Evolutionary conservation across 35 echinoderm and acorn worm species (phyloP).

Genomic region (Amphiura filiformis): DNA sequence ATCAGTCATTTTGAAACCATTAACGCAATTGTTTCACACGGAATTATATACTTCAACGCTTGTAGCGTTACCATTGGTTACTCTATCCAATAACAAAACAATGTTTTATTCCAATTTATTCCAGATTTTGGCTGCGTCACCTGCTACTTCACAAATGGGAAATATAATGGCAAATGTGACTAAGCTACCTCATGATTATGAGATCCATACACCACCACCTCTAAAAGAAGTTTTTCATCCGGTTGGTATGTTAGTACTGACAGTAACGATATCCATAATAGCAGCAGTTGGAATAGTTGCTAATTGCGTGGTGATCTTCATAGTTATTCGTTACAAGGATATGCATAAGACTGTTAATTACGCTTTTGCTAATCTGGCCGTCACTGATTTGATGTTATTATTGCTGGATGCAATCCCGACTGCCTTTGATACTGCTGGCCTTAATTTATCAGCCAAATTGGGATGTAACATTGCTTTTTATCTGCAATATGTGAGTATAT

Average conservation of each 20-base stretch:
- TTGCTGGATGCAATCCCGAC: conserved; percentile 64
- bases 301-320: conserved; percentile 47
- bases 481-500: conserved; percentile 60
- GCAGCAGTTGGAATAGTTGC: conserved; percentile 38
- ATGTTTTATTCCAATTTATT: too few species aligned
- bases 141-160: too few species aligned
- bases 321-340: conserved; percentile 51
- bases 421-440: conserved; percentile 39
- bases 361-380: conserved; percentile 76
- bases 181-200: background rate
- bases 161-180: background rate
- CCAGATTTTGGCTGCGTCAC: too few species aligned
- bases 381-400: conserved; percentile 63
- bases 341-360: conserved; percentile 83
- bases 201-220: background rate
- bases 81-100: too few species aligned
- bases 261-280: conserved; percentile 24
- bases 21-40: too few species aligned
- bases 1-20: too few species aligned
- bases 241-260: conserved; percentile 13
- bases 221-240: background rate
- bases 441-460: conserved; percentile 40
- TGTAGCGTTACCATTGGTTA: too few species aligned
- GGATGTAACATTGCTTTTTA: conserved; percentile 55
- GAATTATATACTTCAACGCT: too few species aligned